These are phyloP conservation scores for Pristionchus fissidentatus DNA, from an alignment of 2,888 invertebrate genomes.

Conservation along the genomic window DNA sequence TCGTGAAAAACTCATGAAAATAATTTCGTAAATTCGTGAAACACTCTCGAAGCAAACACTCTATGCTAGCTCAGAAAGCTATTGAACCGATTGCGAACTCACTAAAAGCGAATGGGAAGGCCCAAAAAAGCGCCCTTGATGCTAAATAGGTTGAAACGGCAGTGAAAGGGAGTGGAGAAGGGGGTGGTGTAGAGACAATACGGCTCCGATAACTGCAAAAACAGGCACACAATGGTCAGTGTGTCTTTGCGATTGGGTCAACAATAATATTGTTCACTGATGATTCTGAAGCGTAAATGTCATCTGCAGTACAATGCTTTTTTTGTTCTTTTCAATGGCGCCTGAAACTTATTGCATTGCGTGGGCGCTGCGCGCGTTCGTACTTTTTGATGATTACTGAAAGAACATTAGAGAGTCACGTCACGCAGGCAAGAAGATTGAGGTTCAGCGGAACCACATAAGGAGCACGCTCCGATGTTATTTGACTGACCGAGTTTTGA, in stretches of 20 bases:
- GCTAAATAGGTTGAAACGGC: background rate
- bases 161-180: background rate
- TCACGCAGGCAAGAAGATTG: too few species aligned
- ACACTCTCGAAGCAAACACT: background rate
- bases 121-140: slow-evolving; percentile 33
- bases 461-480: too few species aligned
- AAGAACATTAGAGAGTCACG: too few species aligned
- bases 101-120: background rate
- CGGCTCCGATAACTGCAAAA: background rate
- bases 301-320: background rate
- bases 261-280: background rate
- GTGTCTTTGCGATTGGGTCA: too few species aligned
- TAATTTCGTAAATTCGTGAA: background rate
- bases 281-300: background rate
- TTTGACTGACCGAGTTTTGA: too few species aligned
- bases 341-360: background rate
- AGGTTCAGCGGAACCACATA: too few species aligned
- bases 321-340: background rate
- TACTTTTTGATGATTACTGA: too few species aligned
- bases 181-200: background rate
- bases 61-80: background rate
- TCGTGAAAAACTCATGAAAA: background rate
- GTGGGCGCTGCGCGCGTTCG: too few species aligned
- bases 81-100: slow-evolving; percentile 17
- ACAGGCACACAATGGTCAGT: too few species aligned